These are phyloP conservation scores for Greenwoodochromis staneri DNA, from an alignment of 2,113 vertebrate species.

Conservation along the genomic window DNA sequence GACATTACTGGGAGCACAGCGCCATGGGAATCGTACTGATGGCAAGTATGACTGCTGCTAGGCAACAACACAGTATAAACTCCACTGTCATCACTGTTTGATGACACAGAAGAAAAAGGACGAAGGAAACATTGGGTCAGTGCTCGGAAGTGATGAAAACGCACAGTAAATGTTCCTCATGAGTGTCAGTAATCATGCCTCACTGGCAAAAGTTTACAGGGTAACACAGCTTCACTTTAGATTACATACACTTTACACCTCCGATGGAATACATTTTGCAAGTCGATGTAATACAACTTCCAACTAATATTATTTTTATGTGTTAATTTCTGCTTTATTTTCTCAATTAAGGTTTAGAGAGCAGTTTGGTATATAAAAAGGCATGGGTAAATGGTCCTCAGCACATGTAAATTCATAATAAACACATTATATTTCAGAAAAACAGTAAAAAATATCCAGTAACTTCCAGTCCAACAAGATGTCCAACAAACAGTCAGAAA, in stretches of 20 bases:
- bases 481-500: not conserved
- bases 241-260: not conserved
- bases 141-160: not conserved
- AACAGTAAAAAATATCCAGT: not conserved
- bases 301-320: not conserved
- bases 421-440: not conserved
- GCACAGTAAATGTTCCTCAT: not conserved
- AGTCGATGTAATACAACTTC: not conserved
- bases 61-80: constrained; percentile 12
- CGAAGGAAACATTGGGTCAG: not conserved
- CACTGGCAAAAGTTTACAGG: not conserved
- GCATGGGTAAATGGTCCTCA: not conserved
- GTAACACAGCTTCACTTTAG: not conserved
- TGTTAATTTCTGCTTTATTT: not conserved
- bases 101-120: not conserved
- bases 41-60: constrained; percentile 24
- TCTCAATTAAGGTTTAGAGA: not conserved
- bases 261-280: not conserved
- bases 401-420: not conserved
- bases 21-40: constrained; percentile 16
- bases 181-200: not conserved
- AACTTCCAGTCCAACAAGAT: not conserved
- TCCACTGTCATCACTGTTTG: not conserved
- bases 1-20: constrained; percentile 13
- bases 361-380: not conserved